Evolutionary conservation across 2,888 invertebrate species (phyloP), one percentile per base, ranked within the genome.

Genomic region (Spicauda simplicius): DNA sequence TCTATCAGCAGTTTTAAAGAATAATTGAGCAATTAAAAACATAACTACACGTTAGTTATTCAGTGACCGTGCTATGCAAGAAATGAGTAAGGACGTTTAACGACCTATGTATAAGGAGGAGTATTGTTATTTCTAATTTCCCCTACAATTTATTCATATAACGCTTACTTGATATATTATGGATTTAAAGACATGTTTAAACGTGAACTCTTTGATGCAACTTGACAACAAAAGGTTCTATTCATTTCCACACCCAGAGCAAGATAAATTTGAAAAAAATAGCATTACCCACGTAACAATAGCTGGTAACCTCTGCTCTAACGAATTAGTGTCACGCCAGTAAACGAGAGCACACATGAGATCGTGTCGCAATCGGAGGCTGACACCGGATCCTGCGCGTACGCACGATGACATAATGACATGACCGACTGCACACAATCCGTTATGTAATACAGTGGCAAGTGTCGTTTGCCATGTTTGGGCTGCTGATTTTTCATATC

Each of bases 351-450:
- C 73, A 69, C 77, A 5, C 25, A 25, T 25, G 75, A 69, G 77
- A 76, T 70, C 70, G 73, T 87, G 86, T 73, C 79, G 80, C 77
- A 85, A 85, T 69, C 61, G 56, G 70, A 74, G 71, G 71, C 71
- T 71, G 81, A 79, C 80, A 83, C 75, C 78, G 74, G 77, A 81
- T 79, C 80, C 80, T 71, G 64, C 69, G 71, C 71, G 71, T 70
- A 68, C 71, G 66, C 75, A 71, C 74, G 50, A 70, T 85, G 82
- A 84, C 83, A 85, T 84, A 82, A 86, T 70, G 78, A 77, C 76
- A 74, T 72, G 73, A 73, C 70, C 60, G 72, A 73, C 70, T 55
- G 70, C 69, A 71, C 41, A 41, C 73, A 74, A 76, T 77, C 77
- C 80, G 25, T 80, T 82, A 81, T 78, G 68, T 64, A 72, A 76